A percentile compares a stretch with the other conserved stretches of the same genome.
Evolutionary conservation across 2,113 vertebrate genomes (phyloP).

Genomic region (Semicossyphus pulcher): DNA sequence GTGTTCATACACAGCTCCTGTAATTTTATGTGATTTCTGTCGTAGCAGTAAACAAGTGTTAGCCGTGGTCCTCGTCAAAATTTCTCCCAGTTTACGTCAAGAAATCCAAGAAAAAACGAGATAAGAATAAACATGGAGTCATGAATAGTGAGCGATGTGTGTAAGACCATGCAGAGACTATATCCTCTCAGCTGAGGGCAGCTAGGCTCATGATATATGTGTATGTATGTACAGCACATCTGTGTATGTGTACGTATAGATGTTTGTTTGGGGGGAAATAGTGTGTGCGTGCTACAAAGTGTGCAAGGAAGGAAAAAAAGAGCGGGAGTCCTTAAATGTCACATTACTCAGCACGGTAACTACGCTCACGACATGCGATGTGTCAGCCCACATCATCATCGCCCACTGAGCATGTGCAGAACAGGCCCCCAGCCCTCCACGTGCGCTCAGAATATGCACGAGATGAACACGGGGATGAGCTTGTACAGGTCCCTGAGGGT

Average conservation of each 20-base stretch:
- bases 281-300: slow-evolving; percentile 17
- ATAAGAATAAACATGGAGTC: background rate
- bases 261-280: background rate
- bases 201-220: slow-evolving; percentile 14
- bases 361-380: slow-evolving; percentile 68
- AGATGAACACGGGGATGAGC: slow-evolving; percentile 35
- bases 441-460: slow-evolving; percentile 49
- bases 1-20: background rate
- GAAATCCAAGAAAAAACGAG: background rate
- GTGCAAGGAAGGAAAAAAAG: slow-evolving; percentile 13
- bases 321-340: slow-evolving; percentile 74
- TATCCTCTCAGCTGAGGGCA: slow-evolving; percentile 8
- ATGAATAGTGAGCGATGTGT: slow-evolving; percentile 13
- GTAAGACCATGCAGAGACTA: background rate
- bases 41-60: background rate
- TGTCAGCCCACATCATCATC: slow-evolving; percentile 74
- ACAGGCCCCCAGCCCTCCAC: slow-evolving; percentile 62
- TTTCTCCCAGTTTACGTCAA: background rate
- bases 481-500: slow-evolving; percentile 21
- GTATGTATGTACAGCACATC: background rate
- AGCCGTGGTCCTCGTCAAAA: background rate
- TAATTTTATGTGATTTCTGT: background rate
- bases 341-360: slow-evolving; percentile 73
- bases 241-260: background rate
- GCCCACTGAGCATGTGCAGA: slow-evolving; percentile 73